Percentiles rank a stretch among this genome's conserved stretches.
phyloP scores from a whole-genome alignment of 2,888 invertebrate genomes.

The Sarcophaga variegata region DNA sequence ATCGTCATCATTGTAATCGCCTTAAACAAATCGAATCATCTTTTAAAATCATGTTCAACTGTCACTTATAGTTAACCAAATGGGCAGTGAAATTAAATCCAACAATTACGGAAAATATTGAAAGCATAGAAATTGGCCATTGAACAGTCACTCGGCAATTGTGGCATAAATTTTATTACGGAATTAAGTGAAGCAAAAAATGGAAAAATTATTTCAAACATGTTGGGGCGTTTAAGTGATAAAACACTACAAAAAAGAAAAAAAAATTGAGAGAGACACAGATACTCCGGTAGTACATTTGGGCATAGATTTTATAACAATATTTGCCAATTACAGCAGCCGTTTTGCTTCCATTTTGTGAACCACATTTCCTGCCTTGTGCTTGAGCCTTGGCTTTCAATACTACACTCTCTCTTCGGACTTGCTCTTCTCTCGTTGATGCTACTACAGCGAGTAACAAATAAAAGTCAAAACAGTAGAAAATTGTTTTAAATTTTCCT shows the following conservation, averaged over 20 bases:
- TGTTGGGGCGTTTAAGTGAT: background rate
- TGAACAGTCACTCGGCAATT: too few species aligned
- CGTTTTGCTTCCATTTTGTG: background rate
- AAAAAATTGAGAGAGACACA: background rate
- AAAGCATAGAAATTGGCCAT: background rate
- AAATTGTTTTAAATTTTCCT: too few species aligned
- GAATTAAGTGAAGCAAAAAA: too few species aligned
- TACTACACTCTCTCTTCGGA: too few species aligned
- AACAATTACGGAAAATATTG: background rate
- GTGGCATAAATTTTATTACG: background rate
- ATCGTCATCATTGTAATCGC: slow-evolving; percentile 19
- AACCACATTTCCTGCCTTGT: too few species aligned
- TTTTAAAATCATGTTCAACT: slow-evolving; percentile 63
- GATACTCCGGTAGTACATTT: background rate
- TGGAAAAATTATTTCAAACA: background rate
- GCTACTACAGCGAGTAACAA: too few species aligned
- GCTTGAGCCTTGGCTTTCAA: too few species aligned
- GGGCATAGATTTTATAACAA: background rate
- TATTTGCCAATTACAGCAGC: slow-evolving; percentile 31
- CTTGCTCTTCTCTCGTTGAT: too few species aligned
- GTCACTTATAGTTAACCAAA: slow-evolving; percentile 56
- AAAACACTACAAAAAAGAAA: background rate
- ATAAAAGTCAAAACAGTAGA: too few species aligned
- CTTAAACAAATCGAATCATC: slow-evolving; percentile 64
- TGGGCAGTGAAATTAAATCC: too few species aligned